Evolutionary conservation across 35 echinoderm and acorn worm genomes (phyloP).

Genomic region (Apostichopus japonicus): DNA sequence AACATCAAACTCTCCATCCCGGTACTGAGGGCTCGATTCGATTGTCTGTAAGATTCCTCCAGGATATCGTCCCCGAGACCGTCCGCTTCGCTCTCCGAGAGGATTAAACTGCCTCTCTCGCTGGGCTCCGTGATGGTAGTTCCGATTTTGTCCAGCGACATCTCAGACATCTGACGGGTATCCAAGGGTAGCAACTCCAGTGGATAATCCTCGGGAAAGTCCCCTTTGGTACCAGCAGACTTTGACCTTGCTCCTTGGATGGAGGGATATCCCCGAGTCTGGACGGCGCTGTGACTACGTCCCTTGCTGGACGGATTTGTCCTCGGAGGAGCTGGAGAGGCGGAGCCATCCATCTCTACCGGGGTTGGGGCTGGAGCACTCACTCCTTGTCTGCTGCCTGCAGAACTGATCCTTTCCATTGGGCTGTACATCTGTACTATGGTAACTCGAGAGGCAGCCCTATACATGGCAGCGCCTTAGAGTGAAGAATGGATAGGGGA

Average conservation of each 20-base stretch:
- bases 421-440: conserved; percentile 57
- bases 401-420: conserved; percentile 12
- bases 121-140: conserved; percentile 32
- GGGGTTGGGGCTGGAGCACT: conserved; percentile 7
- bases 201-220: conserved; percentile 15
- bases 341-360: neutral
- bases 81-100: conserved; percentile 19
- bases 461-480: conserved; percentile 38
- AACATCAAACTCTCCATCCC: neutral
- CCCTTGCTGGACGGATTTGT: neutral
- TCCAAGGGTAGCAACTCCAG: neutral
- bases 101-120: conserved; percentile 12
- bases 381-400: neutral
- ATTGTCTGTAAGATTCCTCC: neutral
- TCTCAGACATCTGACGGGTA: neutral
- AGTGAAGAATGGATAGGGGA: no score
- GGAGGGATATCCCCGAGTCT: conserved; percentile 1
- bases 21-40: neutral
- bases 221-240: conserved; percentile 26
- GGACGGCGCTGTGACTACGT: conserved; percentile 40
- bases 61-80: neutral
- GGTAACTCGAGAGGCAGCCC: conserved; percentile 15
- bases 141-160: neutral
- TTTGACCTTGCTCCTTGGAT: neutral
- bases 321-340: neutral